Conservation (phyloP, 2,797 vertebrate species). For the Clarias laeviceps region DNA sequence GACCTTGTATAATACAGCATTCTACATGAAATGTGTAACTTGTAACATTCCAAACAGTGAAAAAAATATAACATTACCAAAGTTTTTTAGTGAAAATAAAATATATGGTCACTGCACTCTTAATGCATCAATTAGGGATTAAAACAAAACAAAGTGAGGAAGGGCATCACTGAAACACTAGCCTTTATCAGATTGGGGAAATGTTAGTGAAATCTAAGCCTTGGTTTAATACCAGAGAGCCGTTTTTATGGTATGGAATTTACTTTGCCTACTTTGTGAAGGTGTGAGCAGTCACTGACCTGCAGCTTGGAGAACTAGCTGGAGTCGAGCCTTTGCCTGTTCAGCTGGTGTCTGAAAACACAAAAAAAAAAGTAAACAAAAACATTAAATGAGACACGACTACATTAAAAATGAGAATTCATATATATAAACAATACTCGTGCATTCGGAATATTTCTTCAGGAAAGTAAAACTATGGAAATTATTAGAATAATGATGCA, state of each 20-base stretch:
- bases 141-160: background rate
- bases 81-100: too few relatives aligned
- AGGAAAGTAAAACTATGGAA: conserved; percentile 27
- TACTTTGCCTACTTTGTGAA: background rate
- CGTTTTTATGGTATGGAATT: background rate
- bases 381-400: background rate
- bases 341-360: conserved; percentile 87
- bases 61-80: background rate
- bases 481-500: conserved; percentile 13
- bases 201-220: background rate
- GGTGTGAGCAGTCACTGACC: conserved; percentile 71
- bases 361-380: background rate
- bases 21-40: background rate
- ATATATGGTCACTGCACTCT: background rate
- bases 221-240: background rate
- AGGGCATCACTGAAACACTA: background rate
- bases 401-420: conserved; percentile 46
- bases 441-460: background rate
- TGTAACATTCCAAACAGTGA: background rate
- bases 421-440: background rate
- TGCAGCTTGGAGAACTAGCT: conserved; percentile 91
- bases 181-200: background rate
- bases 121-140: background rate
- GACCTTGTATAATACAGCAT: background rate
- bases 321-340: conserved; percentile 92